Percentiles rank a stretch among this genome's conserved stretches.
Evolutionary conservation across 2,797 vertebrate genomes (phyloP).

Genomic region (Aplochiton taeniatus): DNA sequence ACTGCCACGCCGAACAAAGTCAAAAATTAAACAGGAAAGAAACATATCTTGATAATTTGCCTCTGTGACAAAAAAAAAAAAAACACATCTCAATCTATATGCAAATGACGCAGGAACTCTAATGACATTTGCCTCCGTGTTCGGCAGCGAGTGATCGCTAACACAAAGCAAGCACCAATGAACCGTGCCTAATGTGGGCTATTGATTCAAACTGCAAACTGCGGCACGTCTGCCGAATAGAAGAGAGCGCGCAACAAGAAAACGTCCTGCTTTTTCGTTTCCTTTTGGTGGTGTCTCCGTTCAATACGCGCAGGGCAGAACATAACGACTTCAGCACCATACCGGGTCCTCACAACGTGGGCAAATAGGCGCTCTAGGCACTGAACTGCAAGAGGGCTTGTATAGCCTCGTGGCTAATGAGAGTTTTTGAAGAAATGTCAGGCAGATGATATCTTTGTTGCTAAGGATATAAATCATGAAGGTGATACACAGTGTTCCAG

Average conservation of each 20-base stretch:
- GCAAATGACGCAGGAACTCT: conserved; percentile 22
- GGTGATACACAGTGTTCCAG: too few species aligned
- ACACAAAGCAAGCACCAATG: conserved; percentile 20
- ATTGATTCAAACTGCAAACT: conserved; percentile 46
- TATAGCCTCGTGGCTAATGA: neutral
- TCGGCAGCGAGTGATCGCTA: conserved; percentile 27
- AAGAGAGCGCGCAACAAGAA: conserved; percentile 11
- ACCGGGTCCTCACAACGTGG: neutral
- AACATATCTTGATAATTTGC: too few species aligned
- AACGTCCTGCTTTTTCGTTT: conserved; percentile 5
- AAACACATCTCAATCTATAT: conserved; percentile 23
- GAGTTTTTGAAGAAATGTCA: neutral
- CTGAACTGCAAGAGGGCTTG: neutral
- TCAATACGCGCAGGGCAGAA: neutral
- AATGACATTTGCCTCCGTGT: conserved; percentile 27
- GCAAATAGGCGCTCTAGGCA: neutral
- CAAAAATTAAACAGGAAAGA: neutral
- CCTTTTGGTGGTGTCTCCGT: neutral
- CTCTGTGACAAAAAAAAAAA: neutral
- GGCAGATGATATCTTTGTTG: too few species aligned
- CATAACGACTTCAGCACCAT: neutral
- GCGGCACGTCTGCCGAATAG: conserved; percentile 36
- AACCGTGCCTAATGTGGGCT: conserved; percentile 28
- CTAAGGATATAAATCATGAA: too few species aligned
- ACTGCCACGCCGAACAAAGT: neutral